Percentiles rank a stretch among this genome's conserved stretches.
phyloP scores from a whole-genome alignment of 92 coral and sea anemone genomes.

The Blastomussa wellsi region DNA sequence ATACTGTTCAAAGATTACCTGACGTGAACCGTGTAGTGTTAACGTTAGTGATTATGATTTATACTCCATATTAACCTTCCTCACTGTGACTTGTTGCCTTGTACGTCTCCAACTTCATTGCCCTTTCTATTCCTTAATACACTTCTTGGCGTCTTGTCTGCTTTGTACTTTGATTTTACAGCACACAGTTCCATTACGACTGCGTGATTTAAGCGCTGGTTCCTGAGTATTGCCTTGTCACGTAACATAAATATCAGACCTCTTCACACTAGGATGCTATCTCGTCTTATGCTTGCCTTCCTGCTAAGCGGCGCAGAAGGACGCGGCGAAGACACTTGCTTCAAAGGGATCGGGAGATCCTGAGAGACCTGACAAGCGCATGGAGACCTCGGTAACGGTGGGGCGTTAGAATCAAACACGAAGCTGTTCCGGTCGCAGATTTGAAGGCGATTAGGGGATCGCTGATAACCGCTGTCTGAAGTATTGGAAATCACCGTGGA shows the following conservation, averaged over 20 bases:
- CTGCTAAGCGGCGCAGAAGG: conserved; percentile 49
- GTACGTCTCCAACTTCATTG: no score
- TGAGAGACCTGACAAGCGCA: conserved; percentile 68
- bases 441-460: conserved; percentile 78
- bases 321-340: conserved; percentile 26
- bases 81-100: no score
- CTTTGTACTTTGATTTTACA: neutral
- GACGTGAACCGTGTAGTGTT: no score
- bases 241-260: neutral
- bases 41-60: no score
- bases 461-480: conserved; percentile 89
- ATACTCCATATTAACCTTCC: no score
- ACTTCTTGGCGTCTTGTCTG: no score
- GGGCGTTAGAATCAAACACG: conserved; percentile 63
- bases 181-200: no score
- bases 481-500: conserved; percentile 71
- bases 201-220: no score
- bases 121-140: no score
- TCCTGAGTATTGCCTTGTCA: neutral
- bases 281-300: conserved; percentile 85
- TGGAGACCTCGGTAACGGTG: conserved; percentile 53
- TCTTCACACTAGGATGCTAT: conserved; percentile 71
- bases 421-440: conserved; percentile 74
- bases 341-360: conserved; percentile 39
- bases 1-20: no score